Base-by-base conservation (phyloP, 2,113 vertebrate genomes). In the Formicarius rufipectus region DNA sequence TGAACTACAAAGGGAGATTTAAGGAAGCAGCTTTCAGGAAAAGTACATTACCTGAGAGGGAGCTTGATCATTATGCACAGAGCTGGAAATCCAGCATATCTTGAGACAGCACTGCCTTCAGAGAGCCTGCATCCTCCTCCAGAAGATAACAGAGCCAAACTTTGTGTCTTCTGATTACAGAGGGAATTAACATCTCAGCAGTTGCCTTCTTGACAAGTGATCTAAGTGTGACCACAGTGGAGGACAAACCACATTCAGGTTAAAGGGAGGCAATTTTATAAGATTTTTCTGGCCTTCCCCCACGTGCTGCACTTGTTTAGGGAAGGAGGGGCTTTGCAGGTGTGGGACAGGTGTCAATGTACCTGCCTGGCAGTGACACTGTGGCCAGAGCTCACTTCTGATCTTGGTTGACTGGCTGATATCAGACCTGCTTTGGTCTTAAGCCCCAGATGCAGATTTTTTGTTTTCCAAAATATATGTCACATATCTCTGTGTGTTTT, bases 1-100 rank as follows among this genome's bases (percentile, higher is more conserved):
- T 0, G 14, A 71, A 60, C 76, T 77, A 58, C 89, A 71, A 84
- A 91, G 72, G 72, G 50, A 90, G 59, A 71, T 23, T 45, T 60
- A 75, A 91, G 84, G 95, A 87, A 89, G 56, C 60, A 71, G 91
- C 89, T 91, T 91, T 91, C 89, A 94, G 80, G 39, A 1, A 3
- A 53, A 78, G 64, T 86, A 2, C 69, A 87, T 92, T 80, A 86
- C 80, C 95, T 92, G 89, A 88, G 89, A 86, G 67, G 22, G 45
- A 69, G 76, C 33, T 87, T 92, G 82, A 59, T 90, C 71, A 1
- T 0, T 24, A 71, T 2, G 66, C 58, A 22, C 30, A 60, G 83
- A 73, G 75, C 40, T 89, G 64, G 37, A n/a, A 50, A 5, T 6
- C 28, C 52, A 45, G 58, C 67, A 9, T 80, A 39, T 24, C 53